A percentile compares a stretch with the other conserved stretches of the same genome.
phyloP scores from a whole-genome alignment of 1,140 invertebrate species.

The Ceratosolen solmsi region DNA sequence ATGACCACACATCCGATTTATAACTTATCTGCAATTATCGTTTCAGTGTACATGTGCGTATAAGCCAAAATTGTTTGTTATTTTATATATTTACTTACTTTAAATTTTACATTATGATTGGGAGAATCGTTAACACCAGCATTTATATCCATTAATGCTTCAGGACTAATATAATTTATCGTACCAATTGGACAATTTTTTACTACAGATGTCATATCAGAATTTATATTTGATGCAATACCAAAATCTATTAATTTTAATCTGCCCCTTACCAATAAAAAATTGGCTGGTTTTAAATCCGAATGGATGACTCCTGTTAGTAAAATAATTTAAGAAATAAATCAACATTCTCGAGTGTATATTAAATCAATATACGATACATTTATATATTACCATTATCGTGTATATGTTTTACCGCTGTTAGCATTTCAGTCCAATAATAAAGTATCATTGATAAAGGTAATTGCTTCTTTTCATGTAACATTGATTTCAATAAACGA shows the following conservation, averaged over 20 bases:
- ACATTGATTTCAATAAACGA: slow-evolving; percentile 79
- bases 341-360: too few relatives aligned
- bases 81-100: slow-evolving; percentile 57
- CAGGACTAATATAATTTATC: slow-evolving; percentile 97
- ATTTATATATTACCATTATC: slow-evolving; percentile 83
- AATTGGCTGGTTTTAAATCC: slow-evolving; percentile 98
- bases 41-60: not conserved
- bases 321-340: too few relatives aligned
- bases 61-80: not conserved
- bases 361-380: too few relatives aligned
- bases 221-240: slow-evolving; percentile 92
- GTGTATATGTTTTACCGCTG: slow-evolving; percentile 93
- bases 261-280: slow-evolving; percentile 88
- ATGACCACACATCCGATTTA: slow-evolving; percentile 97
- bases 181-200: slow-evolving; percentile 89
- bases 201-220: slow-evolving; percentile 91
- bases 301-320: slow-evolving; percentile 92
- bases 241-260: slow-evolving; percentile 99
- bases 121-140: slow-evolving; percentile 67
- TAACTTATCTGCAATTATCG: slow-evolving; percentile 82
- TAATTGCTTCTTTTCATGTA: slow-evolving; percentile 75
- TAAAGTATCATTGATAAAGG: slow-evolving; percentile 84
- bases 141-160: slow-evolving; percentile 82
- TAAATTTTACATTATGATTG: slow-evolving; percentile 68
- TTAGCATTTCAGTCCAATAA: slow-evolving; percentile 96